Percentiles rank a stretch among this genome's conserved stretches.
These are phyloP conservation scores for Xestia sexstrigata DNA, from an alignment of 2,888 invertebrate genomes.

Conservation along the genomic window DNA sequence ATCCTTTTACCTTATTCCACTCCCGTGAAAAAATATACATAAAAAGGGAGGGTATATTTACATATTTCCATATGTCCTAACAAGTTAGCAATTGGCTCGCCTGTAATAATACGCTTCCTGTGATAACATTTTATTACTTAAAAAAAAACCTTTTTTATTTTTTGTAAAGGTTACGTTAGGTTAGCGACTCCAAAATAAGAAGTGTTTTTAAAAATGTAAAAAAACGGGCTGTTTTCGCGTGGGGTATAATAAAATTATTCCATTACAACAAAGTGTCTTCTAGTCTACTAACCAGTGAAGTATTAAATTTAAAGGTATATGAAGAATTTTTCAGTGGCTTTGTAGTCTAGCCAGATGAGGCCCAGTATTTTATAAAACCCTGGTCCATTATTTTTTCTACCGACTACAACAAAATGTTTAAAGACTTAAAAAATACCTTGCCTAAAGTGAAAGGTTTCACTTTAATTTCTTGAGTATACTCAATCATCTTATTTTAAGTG, in stretches of 20 bases:
- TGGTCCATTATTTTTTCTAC: not conserved
- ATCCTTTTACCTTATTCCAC: not conserved
- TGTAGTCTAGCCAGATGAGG: slow-evolving; percentile 5
- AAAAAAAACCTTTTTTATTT: slow-evolving; percentile 13
- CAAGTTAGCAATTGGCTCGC: slow-evolving; percentile 19
- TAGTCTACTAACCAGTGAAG: not conserved
- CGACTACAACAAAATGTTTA: not conserved
- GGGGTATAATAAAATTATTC: not conserved
- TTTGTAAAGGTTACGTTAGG: not conserved
- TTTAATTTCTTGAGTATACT: not conserved
- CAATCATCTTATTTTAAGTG: slow-evolving; percentile 5
- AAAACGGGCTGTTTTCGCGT: not conserved
- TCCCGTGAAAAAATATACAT: not conserved
- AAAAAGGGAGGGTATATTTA: slow-evolving; percentile 3
- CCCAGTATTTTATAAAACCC: not conserved
- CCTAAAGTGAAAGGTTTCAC: not conserved
- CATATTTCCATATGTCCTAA: slow-evolving; percentile 10
- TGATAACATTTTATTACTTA: slow-evolving; percentile 20
- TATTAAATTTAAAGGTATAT: not conserved
- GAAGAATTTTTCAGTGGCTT: not conserved
- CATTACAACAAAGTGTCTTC: not conserved
- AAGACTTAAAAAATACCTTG: not conserved
- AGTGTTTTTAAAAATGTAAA: not conserved
- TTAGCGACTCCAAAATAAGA: not conserved
- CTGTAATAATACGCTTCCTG: slow-evolving; percentile 34